A percentile compares a stretch with the other conserved stretches of the same genome.
Evolutionary conservation across 2,888 invertebrate genomes (phyloP).

Genomic region (Agrochola lychnidis): DNA sequence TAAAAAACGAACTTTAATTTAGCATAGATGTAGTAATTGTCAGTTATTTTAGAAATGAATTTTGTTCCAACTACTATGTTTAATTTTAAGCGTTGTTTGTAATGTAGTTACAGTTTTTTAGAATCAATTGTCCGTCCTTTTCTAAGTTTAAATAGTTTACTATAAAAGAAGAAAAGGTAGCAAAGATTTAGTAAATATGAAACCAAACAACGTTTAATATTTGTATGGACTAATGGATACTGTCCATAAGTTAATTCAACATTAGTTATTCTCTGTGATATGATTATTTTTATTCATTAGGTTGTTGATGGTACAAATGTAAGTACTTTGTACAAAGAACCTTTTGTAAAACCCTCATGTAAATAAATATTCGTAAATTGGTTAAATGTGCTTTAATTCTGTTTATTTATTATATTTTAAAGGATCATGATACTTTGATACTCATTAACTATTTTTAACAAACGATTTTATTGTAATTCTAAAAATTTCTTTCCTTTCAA

Average conservation of each 20-base stretch:
- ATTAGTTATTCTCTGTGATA: constrained; percentile 86
- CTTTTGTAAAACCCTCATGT: constrained; percentile 71
- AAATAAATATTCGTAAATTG: constrained; percentile 85
- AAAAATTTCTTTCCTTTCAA: constrained; percentile 76
- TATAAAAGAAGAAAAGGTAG: constrained; percentile 61
- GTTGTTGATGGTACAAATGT: constrained; percentile 72
- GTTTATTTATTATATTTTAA: constrained; percentile 11
- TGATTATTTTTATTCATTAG: constrained; percentile 78
- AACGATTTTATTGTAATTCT: constrained; percentile 64
- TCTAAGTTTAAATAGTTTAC: constrained; percentile 57
- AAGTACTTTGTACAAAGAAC: constrained; percentile 71
- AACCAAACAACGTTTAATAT: constrained; percentile 49
- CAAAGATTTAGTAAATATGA: constrained; percentile 50
- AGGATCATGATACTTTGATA: background rate
- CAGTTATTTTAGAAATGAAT: constrained; percentile 58
- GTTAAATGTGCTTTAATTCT: constrained; percentile 65
- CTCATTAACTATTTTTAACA: constrained; percentile 13
- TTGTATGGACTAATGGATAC: constrained; percentile 37
- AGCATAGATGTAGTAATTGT: constrained; percentile 62
- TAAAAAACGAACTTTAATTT: constrained; percentile 47
- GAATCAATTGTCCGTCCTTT: constrained; percentile 68
- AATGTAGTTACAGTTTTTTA: constrained; percentile 44
- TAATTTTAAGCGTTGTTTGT: constrained; percentile 56
- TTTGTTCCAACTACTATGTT: constrained; percentile 49
- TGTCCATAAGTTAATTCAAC: constrained; percentile 74